phyloP scores from a whole-genome alignment of 2,113 vertebrate species.

The Trinectes maculatus region DNA sequence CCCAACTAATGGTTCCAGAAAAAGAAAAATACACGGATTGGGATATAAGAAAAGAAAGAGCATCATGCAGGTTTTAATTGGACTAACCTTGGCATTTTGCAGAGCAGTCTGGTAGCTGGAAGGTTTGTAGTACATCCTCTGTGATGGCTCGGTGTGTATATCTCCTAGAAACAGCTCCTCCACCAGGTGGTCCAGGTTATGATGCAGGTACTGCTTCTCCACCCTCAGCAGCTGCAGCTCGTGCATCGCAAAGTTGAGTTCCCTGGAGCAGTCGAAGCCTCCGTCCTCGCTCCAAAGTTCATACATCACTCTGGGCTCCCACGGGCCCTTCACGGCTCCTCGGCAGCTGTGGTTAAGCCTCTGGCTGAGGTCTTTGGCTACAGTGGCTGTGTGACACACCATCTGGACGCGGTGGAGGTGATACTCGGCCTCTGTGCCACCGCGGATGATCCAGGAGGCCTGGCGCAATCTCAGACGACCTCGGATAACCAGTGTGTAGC shows the following conservation, averaged over 20 bases:
- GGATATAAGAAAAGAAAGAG: too few relatives aligned
- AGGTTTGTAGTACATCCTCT: constrained; percentile 93
- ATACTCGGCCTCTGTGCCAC: constrained; percentile 94
- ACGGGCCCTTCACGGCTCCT: constrained; percentile 75
- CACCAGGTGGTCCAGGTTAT: constrained; percentile 90
- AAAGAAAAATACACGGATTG: too few relatives aligned
- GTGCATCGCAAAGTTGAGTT: constrained; percentile 94
- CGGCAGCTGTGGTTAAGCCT: constrained; percentile 86
- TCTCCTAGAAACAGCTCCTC: constrained; percentile 96
- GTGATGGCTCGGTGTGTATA: constrained; percentile 89
- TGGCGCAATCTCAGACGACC: constrained; percentile 92
- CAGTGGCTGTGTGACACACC: constrained; percentile 84
- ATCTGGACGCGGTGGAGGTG: constrained; percentile 88
- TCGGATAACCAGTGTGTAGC: constrained; percentile 78
- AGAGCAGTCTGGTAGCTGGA: constrained; percentile 94
- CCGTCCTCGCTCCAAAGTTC: constrained; percentile 90
- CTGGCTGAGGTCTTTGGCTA: constrained; percentile 84
- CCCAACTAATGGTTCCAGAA: too few relatives aligned
- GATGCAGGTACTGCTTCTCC: constrained; percentile 93
- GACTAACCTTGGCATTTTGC: constrained; percentile 91
- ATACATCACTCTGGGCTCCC: constrained; percentile 84
- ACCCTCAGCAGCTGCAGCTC: constrained; percentile 94
- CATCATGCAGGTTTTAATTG: not conserved
- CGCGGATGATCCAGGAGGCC: constrained; percentile 96
- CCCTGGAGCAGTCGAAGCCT: constrained; percentile 86